phyloP scores from a whole-genome alignment of 2,797 vertebrate genomes.

The Lutjanus argentimaculatus region DNA sequence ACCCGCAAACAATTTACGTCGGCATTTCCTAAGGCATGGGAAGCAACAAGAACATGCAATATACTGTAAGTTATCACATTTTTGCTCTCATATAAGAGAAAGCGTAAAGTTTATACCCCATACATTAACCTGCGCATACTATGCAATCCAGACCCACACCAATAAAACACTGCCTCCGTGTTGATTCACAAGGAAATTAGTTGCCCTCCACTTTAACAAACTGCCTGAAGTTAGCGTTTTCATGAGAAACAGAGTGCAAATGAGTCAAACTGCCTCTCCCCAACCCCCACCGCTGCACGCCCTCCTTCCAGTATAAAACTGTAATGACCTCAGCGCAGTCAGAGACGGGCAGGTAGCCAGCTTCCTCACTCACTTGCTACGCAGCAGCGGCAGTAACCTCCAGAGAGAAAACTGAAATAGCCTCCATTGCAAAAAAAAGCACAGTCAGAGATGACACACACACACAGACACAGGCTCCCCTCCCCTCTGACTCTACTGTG shows the following conservation, averaged over 20 bases:
- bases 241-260: constrained; percentile 45
- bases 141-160: constrained; percentile 22
- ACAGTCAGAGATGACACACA: constrained; percentile 68
- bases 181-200: constrained; percentile 34
- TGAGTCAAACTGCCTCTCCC: constrained; percentile 29
- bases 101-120: neutral
- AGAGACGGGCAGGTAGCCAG: constrained; percentile 76
- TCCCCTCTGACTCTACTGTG: constrained; percentile 28
- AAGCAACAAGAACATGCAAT: constrained; percentile 19
- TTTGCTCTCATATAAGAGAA: constrained; percentile 16
- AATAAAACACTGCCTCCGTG: constrained; percentile 18
- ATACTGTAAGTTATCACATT: constrained; percentile 23
- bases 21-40: constrained; percentile 53
- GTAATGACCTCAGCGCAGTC: constrained; percentile 73
- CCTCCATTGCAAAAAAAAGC: constrained; percentile 44
- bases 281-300: constrained; percentile 22
- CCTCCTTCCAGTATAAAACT: constrained; percentile 60
- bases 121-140: constrained; percentile 4
- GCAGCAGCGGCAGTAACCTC: constrained; percentile 61
- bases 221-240: constrained; percentile 55
- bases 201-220: constrained; percentile 12
- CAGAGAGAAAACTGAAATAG: constrained; percentile 67
- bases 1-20: constrained; percentile 31
- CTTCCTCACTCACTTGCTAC: constrained; percentile 58
- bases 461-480: constrained; percentile 7